Evolutionary conservation across 2,888 invertebrate genomes (phyloP).

Genomic region (Bombylius major): DNA sequence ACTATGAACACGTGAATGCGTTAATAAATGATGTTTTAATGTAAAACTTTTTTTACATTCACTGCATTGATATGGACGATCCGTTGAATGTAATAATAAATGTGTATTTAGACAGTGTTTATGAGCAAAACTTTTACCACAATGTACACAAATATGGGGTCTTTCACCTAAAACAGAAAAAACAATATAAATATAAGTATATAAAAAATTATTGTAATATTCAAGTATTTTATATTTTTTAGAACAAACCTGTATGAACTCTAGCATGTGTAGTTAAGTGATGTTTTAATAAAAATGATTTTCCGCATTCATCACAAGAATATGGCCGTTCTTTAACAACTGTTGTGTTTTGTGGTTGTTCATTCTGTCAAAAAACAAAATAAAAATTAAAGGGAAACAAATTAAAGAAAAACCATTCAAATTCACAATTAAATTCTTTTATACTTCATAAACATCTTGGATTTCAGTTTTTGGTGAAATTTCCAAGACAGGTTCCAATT

Average conservation of each 20-base stretch:
- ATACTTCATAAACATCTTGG: constrained; percentile 24
- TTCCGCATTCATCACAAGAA: constrained; percentile 71
- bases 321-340: constrained; percentile 60
- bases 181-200: neutral
- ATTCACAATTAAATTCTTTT: neutral
- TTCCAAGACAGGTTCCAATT: constrained; percentile 37
- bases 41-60: constrained; percentile 82
- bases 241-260: constrained; percentile 54
- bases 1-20: constrained; percentile 66
- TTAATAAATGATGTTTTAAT: constrained; percentile 69
- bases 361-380: constrained; percentile 22
- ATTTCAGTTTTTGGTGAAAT: constrained; percentile 37
- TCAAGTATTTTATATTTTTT: neutral
- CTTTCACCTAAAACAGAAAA: constrained; percentile 44
- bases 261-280: constrained; percentile 73
- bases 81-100: constrained; percentile 64
- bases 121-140: constrained; percentile 69
- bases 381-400: neutral
- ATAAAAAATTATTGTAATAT: neutral
- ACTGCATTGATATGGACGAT: constrained; percentile 68
- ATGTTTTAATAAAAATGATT: constrained; percentile 71
- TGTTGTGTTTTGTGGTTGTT: constrained; percentile 30
- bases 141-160: constrained; percentile 65
- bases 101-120: constrained; percentile 77
- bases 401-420: neutral